Evolutionary conservation across 2,113 vertebrate genomes (phyloP).

Genomic region (Albula glossodonta): DNA sequence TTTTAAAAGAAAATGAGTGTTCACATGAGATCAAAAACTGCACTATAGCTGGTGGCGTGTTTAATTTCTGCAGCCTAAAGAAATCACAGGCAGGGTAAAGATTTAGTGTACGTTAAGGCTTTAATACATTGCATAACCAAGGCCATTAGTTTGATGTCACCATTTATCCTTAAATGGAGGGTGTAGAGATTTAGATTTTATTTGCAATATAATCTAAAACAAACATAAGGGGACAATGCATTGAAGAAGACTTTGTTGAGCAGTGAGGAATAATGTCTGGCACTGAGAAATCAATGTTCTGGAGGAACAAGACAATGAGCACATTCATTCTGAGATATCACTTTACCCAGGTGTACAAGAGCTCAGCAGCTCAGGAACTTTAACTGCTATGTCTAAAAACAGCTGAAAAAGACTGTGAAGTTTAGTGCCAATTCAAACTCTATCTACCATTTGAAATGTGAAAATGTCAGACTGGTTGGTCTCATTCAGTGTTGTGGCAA

Average conservation of each 20-base stretch:
- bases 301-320: neutral
- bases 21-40: neutral
- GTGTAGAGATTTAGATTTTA: slow-evolving; percentile 12
- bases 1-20: neutral
- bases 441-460: neutral
- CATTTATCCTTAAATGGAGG: neutral
- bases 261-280: neutral
- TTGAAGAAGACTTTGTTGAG: neutral
- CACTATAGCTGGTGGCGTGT: neutral
- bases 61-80: neutral
- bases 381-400: neutral
- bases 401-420: neutral
- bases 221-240: neutral
- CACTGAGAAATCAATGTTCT: neutral
- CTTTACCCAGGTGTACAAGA: neutral
- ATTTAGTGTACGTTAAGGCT: neutral
- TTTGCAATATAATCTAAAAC: neutral
- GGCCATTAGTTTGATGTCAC: neutral
- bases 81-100: neutral
- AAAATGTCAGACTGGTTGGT: neutral
- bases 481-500: neutral
- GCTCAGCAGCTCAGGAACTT: neutral
- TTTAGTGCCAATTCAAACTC: neutral
- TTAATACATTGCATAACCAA: neutral
- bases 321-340: neutral